phyloP scores from a whole-genome alignment of 2,888 invertebrate genomes.

The Augochlorella aurata region DNA sequence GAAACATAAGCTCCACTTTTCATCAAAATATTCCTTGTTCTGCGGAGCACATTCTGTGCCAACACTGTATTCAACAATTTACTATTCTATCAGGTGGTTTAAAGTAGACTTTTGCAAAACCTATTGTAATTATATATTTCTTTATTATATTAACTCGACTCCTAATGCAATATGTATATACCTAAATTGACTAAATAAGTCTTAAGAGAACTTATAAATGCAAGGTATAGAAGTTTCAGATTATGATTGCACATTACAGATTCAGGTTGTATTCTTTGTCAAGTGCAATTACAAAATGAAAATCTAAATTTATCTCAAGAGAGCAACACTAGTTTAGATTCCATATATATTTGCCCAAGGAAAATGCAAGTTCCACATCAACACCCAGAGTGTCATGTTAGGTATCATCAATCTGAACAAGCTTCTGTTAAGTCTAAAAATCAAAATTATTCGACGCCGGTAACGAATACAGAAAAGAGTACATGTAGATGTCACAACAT shows the following conservation, averaged over 20 bases:
- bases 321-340: conserved; percentile 58
- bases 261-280: conserved; percentile 44
- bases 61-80: conserved; percentile 72
- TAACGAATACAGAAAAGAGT: conserved; percentile 32
- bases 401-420: conserved; percentile 51
- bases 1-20: conserved; percentile 50
- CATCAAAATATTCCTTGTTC: conserved; percentile 67
- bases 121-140: conserved; percentile 9
- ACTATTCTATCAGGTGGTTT: conserved; percentile 72
- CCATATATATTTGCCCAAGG: conserved; percentile 24
- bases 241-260: conserved; percentile 33
- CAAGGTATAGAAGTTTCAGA: neutral
- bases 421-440: conserved; percentile 47
- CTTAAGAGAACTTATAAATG: neutral
- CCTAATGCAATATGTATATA: conserved; percentile 7
- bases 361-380: conserved; percentile 49
- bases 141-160: conserved; percentile 10
- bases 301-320: conserved; percentile 56
- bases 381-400: conserved; percentile 21
- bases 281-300: conserved; percentile 41
- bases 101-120: conserved; percentile 14
- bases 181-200: conserved; percentile 14
- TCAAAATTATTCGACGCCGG: conserved; percentile 44
- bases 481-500: conserved; percentile 15
- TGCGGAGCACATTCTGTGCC: conserved; percentile 74